Evolutionary conservation across 1,140 invertebrate species (phyloP).

Genomic region (Maniola jurtina): DNA sequence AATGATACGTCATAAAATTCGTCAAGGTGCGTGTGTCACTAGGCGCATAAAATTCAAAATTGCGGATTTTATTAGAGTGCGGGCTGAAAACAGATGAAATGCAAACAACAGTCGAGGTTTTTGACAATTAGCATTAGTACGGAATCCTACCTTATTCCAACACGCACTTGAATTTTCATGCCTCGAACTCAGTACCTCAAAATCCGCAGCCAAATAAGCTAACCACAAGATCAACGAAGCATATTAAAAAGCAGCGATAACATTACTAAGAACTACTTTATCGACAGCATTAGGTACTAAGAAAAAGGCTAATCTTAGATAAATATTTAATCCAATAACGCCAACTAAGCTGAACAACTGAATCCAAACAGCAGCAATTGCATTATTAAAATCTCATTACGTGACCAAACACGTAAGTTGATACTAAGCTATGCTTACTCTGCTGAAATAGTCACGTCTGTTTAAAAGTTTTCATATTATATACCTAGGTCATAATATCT

Average conservation of each 20-base stretch:
- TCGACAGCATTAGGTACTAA: too few species aligned
- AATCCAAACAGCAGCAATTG: not conserved
- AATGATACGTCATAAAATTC: too few species aligned
- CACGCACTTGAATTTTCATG: too few species aligned
- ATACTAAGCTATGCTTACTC: not conserved
- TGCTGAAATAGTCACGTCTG: not conserved
- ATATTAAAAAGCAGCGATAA: not conserved
- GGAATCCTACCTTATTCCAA: too few species aligned
- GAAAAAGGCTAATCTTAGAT: not conserved
- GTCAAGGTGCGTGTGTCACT: too few species aligned
- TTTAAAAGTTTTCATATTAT: not conserved
- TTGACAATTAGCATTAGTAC: too few species aligned
- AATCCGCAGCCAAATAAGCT: not conserved
- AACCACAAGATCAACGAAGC: not conserved
- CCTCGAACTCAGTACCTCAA: not conserved
- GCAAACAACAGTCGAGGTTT: too few species aligned
- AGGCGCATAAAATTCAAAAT: too few species aligned
- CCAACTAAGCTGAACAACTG: not conserved
- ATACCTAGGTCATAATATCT: not conserved
- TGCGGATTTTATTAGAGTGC: too few species aligned
- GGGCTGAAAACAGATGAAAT: too few species aligned
- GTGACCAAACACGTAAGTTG: not conserved
- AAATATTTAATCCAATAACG: slow-evolving; percentile 3
- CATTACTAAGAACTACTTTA: too few species aligned
- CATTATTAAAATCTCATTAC: not conserved